Percentiles rank a stretch among this genome's conserved stretches.
Conservation (phyloP, 2,888 invertebrate species). For the Nasonia oneida region DNA sequence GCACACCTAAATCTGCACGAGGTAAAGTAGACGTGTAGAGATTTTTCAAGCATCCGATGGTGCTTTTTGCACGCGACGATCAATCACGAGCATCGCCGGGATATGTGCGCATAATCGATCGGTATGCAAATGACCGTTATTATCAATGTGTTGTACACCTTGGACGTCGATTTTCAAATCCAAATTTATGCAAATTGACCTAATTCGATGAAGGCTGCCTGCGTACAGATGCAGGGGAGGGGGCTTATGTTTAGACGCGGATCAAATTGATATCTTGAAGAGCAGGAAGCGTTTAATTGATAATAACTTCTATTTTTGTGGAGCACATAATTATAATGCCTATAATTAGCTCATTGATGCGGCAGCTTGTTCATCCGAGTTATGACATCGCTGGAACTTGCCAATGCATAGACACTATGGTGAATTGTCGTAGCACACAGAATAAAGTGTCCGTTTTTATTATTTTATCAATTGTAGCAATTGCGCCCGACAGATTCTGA, state of each 20-base stretch:
- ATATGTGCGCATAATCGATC: conserved; percentile 11
- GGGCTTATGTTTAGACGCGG: conserved; percentile 5
- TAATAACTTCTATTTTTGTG: neutral
- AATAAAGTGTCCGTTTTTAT: too few species aligned
- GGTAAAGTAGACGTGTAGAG: neutral
- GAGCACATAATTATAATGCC: too few species aligned
- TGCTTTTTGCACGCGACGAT: neutral
- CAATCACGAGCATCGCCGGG: neutral
- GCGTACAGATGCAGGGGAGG: neutral
- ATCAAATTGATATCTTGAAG: neutral
- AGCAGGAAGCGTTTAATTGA: neutral
- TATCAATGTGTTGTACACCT: neutral
- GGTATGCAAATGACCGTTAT: neutral
- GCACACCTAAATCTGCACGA: too few species aligned
- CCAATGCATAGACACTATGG: too few species aligned
- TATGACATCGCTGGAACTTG: too few species aligned
- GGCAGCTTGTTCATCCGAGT: too few species aligned
- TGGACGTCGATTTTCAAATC: neutral
- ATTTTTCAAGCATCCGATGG: neutral
- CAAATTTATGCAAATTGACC: conserved; percentile 29
- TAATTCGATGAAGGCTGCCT: conserved; percentile 11
- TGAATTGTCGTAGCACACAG: too few species aligned
- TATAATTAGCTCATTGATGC: too few species aligned
- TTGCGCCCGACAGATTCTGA: neutral
- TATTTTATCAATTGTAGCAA: too few species aligned